These are phyloP conservation scores for Bettongia penicillata DNA, from an alignment of 2,113 vertebrate species.

Conservation along the genomic window DNA sequence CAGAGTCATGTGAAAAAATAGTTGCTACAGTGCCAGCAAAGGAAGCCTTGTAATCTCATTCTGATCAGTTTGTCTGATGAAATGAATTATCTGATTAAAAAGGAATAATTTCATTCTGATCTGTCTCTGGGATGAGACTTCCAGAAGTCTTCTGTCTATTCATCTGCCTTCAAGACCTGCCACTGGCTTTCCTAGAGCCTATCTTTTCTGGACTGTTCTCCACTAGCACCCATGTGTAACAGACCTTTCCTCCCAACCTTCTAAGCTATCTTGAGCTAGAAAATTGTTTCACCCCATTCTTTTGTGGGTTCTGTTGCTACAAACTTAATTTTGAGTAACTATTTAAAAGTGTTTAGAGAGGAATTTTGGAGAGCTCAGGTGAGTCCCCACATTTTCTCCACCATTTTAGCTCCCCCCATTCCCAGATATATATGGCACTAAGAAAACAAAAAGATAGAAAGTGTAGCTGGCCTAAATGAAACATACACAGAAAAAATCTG, in stretches of 20 bases:
- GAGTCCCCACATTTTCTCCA: neutral
- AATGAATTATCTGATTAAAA: too few species aligned
- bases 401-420: neutral
- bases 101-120: too few species aligned
- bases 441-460: neutral
- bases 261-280: neutral
- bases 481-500: neutral
- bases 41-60: too few species aligned
- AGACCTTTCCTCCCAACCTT: neutral
- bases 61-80: too few species aligned
- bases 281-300: neutral
- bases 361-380: neutral
- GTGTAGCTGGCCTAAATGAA: neutral
- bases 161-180: too few species aligned
- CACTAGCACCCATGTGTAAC: neutral
- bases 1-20: too few species aligned
- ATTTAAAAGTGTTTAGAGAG: neutral
- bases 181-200: neutral
- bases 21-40: too few species aligned
- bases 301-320: neutral
- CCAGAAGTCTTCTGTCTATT: too few species aligned
- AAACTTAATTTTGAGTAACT: neutral
- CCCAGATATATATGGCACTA: neutral
- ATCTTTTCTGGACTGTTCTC: neutral
- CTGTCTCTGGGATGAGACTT: too few species aligned